Conservation (phyloP, 1,140 invertebrate species). For the Orius insidiosus region DNA sequence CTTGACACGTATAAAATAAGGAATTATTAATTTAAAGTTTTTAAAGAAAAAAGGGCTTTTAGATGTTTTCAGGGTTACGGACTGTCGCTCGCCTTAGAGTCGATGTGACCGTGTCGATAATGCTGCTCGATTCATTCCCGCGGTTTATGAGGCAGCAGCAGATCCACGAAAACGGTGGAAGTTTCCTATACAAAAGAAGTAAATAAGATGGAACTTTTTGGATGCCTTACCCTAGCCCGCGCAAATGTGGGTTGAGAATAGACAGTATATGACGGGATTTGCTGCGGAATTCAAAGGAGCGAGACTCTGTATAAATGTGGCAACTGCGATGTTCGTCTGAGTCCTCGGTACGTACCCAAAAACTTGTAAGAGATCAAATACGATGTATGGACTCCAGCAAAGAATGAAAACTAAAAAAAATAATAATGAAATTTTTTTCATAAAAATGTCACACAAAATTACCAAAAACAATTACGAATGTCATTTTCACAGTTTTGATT, state of each 20-base stretch:
- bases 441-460: constrained; percentile 25
- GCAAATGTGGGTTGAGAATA: constrained; percentile 37
- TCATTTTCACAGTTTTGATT: constrained; percentile 92
- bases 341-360: constrained; percentile 64
- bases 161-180: constrained; percentile 15
- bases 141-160: constrained; percentile 8
- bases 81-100: constrained; percentile 11
- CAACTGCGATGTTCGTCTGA: constrained; percentile 61
- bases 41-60: background rate
- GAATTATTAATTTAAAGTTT: too few species aligned
- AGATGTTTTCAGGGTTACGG: constrained; percentile 7
- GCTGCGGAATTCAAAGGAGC: constrained; percentile 83
- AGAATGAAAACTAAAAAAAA: constrained; percentile 69
- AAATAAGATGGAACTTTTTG: background rate
- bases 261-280: constrained; percentile 86
- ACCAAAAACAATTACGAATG: constrained; percentile 85
- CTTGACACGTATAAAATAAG: too few species aligned
- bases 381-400: constrained; percentile 89
- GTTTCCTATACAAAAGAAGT: constrained; percentile 6
- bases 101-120: constrained; percentile 14
- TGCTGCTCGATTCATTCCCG: constrained; percentile 11
- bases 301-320: constrained; percentile 80
- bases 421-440: background rate
- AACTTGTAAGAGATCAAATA: constrained; percentile 85
- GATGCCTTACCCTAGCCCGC: constrained; percentile 6